phyloP scores from a whole-genome alignment of 1,140 invertebrate genomes.

The Pachypsylla venusta region DNA sequence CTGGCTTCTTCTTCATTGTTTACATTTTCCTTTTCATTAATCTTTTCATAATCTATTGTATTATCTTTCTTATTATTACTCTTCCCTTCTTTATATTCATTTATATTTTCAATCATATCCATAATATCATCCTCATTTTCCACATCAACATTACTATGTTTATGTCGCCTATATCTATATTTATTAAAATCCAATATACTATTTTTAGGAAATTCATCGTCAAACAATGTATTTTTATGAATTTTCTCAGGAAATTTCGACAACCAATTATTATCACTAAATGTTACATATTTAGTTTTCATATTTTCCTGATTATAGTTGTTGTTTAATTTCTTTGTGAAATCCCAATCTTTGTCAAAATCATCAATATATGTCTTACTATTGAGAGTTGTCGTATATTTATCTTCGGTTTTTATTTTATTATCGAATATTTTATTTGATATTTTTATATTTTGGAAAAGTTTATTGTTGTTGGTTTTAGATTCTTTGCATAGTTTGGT shows the following conservation, averaged over 20 bases:
- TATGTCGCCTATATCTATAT: neutral
- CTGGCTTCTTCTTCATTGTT: neutral
- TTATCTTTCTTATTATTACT: neutral
- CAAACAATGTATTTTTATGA: constrained; percentile 8
- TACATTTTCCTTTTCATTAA: neutral
- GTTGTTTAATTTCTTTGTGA: neutral
- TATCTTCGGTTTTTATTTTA: neutral
- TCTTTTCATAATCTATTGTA: neutral
- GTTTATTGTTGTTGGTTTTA: neutral
- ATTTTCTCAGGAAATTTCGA: constrained; percentile 9
- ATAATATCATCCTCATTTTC: neutral
- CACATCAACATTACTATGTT: neutral
- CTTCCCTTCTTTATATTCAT: neutral
- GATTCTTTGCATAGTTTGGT: neutral
- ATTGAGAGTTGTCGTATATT: neutral
- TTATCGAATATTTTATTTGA: neutral
- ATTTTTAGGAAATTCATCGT: neutral
- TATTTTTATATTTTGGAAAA: neutral
- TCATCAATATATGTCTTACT: neutral
- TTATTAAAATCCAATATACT: neutral
- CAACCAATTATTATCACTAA: constrained; percentile 4
- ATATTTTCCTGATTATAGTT: neutral
- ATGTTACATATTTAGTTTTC: neutral
- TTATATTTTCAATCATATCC: neutral
- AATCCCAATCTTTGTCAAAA: neutral